Evolutionary conservation across 2,797 vertebrate genomes (phyloP).

Genomic region (Paramormyrops hopkinsi): DNA sequence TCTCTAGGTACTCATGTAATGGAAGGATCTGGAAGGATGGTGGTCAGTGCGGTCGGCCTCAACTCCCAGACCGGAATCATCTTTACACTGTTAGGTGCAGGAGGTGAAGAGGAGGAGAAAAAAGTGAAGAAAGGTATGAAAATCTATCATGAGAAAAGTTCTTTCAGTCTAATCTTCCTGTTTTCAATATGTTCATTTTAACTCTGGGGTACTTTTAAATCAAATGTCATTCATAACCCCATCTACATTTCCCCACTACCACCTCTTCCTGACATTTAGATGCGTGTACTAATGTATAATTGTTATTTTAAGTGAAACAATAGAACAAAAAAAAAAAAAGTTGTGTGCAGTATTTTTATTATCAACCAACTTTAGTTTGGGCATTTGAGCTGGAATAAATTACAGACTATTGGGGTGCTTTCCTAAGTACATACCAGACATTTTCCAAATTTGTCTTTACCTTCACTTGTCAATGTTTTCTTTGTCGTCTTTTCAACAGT

Average conservation of each 20-base stretch:
- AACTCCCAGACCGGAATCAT: slow-evolving; percentile 98
- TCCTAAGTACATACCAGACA: not conserved
- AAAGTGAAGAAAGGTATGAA: slow-evolving; percentile 94
- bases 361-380: not conserved
- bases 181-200: not conserved
- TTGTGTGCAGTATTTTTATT: not conserved
- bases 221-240: not conserved
- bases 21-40: slow-evolving; percentile 94
- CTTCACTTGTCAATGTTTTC: not conserved
- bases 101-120: slow-evolving; percentile 78
- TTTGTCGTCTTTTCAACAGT: not conserved
- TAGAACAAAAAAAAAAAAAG: not conserved
- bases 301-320: not conserved
- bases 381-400: not conserved
- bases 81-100: slow-evolving; percentile 85
- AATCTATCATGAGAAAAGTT: not conserved
- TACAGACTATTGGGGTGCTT: not conserved
- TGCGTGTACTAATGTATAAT: not conserved
- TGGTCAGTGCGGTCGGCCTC: slow-evolving; percentile 88
- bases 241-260: not conserved
- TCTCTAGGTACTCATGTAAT: slow-evolving; percentile 90
- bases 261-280: not conserved
- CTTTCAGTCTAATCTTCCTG: not conserved
- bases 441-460: not conserved
- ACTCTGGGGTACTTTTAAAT: not conserved